Conservation (phyloP, 2,888 invertebrate species). For the Iphiclides podalirius region DNA sequence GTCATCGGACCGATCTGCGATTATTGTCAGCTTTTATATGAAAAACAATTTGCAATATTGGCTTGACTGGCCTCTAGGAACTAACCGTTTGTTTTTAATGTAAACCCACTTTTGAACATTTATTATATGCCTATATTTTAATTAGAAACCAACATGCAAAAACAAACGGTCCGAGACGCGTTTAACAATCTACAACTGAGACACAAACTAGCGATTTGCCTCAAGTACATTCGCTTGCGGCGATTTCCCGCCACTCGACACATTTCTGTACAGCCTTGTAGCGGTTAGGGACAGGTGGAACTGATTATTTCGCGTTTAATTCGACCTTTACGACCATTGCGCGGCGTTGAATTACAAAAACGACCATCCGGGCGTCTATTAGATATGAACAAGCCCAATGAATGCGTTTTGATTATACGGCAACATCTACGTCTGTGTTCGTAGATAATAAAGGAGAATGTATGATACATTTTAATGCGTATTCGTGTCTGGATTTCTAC, state of each 20-base stretch:
- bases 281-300: background rate
- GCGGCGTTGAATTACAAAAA: background rate
- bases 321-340: background rate
- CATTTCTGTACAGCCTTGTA: background rate
- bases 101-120: no score
- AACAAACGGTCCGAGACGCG: no score
- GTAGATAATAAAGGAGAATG: constrained; percentile 2
- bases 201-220: no score
- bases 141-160: no score
- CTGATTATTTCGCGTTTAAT: background rate
- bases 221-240: background rate
- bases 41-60: no score
- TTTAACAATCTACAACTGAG: no score
- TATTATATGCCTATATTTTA: no score
- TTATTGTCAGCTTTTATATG: no score
- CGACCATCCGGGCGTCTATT: background rate
- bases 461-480: background rate
- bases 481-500: no score
- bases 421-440: background rate
- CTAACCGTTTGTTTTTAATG: no score
- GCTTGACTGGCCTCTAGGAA: no score
- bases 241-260: background rate
- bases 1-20: no score
- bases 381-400: background rate
- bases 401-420: background rate